Conservation (phyloP, 2,888 invertebrate genomes). For the Limenitis camilla region DNA sequence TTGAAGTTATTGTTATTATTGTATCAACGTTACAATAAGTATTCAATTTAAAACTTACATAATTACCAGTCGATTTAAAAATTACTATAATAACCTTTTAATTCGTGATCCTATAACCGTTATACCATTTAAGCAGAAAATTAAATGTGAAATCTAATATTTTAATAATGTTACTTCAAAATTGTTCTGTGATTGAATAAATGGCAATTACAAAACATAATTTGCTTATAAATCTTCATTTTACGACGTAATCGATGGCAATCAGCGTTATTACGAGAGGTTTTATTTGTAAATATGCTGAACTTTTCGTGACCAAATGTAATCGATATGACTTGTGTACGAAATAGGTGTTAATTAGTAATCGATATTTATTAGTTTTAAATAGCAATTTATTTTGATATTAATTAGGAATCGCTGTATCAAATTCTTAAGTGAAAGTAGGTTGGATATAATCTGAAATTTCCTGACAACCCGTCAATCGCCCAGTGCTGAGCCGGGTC, state of each 20-base stretch:
- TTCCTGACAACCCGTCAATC: too few species aligned
- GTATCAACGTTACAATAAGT: too few species aligned
- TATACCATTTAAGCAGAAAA: neutral
- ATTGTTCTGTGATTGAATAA: neutral
- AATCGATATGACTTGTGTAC: neutral
- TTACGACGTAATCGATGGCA: conserved; percentile 1
- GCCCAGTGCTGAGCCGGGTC: too few species aligned
- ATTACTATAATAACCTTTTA: neutral
- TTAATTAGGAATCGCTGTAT: too few species aligned
- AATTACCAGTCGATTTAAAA: too few species aligned
- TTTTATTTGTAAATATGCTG: neutral
- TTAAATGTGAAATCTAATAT: neutral
- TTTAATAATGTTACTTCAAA: neutral
- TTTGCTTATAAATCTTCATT: conserved; percentile 5
- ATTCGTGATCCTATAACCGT: neutral
- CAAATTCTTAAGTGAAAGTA: too few species aligned
- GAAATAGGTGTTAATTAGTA: neutral
- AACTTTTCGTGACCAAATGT: neutral
- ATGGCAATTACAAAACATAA: neutral
- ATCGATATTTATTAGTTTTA: too few species aligned
- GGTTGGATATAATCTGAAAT: too few species aligned
- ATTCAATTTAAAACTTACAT: too few species aligned
- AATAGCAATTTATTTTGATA: too few species aligned
- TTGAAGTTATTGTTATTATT: too few species aligned
- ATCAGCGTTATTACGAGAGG: neutral